phyloP scores from a whole-genome alignment of 2,113 vertebrate species.

The Smithornis capensis region DNA sequence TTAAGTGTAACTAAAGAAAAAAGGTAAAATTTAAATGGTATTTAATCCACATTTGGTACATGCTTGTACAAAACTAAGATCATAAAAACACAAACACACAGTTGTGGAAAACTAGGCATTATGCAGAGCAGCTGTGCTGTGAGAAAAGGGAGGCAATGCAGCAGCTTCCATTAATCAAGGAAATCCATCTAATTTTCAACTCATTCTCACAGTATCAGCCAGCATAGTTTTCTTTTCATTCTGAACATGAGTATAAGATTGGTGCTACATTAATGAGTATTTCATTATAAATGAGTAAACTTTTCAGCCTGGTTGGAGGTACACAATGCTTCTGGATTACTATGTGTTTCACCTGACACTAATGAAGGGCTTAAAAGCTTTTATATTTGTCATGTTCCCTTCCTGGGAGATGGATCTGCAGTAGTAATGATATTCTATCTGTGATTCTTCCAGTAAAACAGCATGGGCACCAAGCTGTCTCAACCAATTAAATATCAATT shows the following conservation, averaged over 20 bases:
- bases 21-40: background rate
- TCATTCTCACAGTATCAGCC: background rate
- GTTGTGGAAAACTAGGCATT: background rate
- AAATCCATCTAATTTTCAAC: background rate
- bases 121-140: background rate
- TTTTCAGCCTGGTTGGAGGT: background rate
- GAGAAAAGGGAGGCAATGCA: background rate
- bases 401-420: background rate
- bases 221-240: background rate
- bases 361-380: background rate
- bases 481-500: slow-evolving; percentile 27
- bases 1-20: background rate
- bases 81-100: background rate
- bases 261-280: background rate
- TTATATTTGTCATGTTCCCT: background rate
- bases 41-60: background rate
- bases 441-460: background rate
- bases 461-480: background rate
- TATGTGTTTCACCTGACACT: background rate
- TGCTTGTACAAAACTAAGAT: background rate
- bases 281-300: background rate
- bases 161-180: background rate
- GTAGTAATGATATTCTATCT: background rate
- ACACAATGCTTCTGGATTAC: background rate
- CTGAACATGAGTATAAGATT: background rate